Evolutionary conservation across 37 sponge, comb jelly and placozoan species (phyloP).

Genomic region (Halisarca cf. caerulea): DNA sequence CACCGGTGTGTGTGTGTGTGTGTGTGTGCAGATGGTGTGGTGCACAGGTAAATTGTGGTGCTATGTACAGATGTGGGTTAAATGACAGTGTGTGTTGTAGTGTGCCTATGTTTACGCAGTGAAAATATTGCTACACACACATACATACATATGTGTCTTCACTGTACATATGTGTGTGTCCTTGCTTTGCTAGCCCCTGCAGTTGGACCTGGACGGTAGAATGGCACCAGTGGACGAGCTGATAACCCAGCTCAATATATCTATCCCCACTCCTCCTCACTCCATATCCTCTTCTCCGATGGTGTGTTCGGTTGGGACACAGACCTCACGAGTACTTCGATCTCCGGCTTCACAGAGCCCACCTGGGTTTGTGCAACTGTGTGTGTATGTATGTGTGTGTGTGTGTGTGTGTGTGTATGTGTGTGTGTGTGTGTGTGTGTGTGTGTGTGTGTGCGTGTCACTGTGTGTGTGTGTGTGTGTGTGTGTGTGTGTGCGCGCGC

Average conservation of each 20-base stretch:
- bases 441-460: too few relatives aligned
- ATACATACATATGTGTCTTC: constrained; percentile 28
- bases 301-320: constrained; percentile 4
- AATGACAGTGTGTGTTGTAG: too few relatives aligned
- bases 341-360: constrained; percentile 8
- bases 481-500: too few relatives aligned
- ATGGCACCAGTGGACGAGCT: background rate
- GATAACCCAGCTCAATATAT: background rate
- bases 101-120: too few relatives aligned
- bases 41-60: background rate
- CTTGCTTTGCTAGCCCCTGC: background rate
- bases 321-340: background rate
- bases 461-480: too few relatives aligned
- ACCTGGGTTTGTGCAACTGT: background rate
- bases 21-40: background rate
- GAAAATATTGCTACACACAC: constrained; percentile 40
- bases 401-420: too few relatives aligned
- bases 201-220: background rate
- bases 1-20: background rate
- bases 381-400: too few relatives aligned
- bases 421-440: too few relatives aligned
- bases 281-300: constrained; percentile 10
- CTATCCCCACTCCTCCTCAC: background rate
- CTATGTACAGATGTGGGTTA: background rate
- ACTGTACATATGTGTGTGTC: constrained; percentile 18